phyloP scores from a whole-genome alignment of 2,888 invertebrate genomes.

The Meliscaeva auricollis region DNA sequence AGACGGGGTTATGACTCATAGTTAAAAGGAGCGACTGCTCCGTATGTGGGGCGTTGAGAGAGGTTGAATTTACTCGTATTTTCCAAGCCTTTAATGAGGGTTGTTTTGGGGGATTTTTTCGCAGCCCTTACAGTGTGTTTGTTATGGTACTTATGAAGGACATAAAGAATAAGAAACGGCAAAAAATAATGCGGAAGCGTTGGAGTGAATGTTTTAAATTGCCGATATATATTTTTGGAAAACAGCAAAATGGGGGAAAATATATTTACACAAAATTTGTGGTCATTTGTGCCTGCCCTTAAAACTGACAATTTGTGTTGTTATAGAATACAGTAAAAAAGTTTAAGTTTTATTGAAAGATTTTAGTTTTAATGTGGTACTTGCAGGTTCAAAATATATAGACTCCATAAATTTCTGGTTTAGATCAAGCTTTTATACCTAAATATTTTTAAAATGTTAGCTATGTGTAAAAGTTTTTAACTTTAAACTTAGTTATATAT shows the following conservation, averaged over 20 bases:
- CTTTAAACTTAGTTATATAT: no score
- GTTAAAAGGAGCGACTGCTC: conserved; percentile 57
- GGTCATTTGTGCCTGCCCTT: conserved; percentile 15
- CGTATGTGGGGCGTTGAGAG: neutral
- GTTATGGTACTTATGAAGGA: conserved; percentile 31
- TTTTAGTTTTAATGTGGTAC: no score
- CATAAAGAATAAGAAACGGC: conserved; percentile 19
- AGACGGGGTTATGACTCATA: conserved; percentile 71
- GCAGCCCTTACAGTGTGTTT: conserved; percentile 30
- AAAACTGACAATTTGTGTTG: conserved; percentile 14
- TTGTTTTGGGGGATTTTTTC: conserved; percentile 33
- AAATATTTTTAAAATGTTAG: no score
- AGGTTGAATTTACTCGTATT: conserved; percentile 46
- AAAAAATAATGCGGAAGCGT: conserved; percentile 49
- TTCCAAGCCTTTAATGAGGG: conserved; percentile 59
- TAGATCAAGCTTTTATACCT: no score
- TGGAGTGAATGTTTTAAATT: conserved; percentile 58
- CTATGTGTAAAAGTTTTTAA: no score
- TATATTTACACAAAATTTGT: conserved; percentile 34
- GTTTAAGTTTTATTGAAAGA: neutral
- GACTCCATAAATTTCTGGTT: no score
- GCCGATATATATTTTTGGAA: conserved; percentile 26
- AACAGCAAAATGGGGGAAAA: neutral
- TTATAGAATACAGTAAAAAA: neutral
- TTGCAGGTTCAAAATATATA: no score